These are phyloP conservation scores for Meteorus sp. DNA, from an alignment of 1,140 invertebrate genomes.

Conservation along the genomic window DNA sequence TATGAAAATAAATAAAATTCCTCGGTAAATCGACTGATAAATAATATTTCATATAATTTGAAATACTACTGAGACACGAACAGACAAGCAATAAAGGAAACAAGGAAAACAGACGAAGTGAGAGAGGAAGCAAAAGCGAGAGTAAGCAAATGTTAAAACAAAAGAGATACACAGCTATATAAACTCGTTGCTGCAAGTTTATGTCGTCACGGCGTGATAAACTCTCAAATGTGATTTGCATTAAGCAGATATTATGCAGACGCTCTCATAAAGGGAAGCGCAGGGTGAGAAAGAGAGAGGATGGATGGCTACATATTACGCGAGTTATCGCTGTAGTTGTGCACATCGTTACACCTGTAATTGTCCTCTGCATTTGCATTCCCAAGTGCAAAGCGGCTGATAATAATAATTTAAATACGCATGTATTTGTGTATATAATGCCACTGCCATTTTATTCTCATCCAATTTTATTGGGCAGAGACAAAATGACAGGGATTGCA, in stretches of 20 bases:
- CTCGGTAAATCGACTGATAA: too few species aligned
- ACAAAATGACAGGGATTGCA: too few species aligned
- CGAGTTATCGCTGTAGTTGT: conserved; percentile 5
- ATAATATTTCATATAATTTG: too few species aligned
- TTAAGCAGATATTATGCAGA: conserved; percentile 28
- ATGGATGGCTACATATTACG: too few species aligned
- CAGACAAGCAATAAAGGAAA: too few species aligned
- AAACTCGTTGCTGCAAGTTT: too few species aligned
- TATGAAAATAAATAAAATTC: too few species aligned
- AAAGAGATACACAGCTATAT: too few species aligned
- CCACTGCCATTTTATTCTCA: neutral
- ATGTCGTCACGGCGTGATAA: conserved; percentile 10
- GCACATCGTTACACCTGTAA: conserved; percentile 19
- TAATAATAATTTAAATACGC: neutral
- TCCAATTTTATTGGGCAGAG: neutral
- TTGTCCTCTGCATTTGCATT: conserved; percentile 10
- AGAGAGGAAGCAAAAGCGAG: too few species aligned
- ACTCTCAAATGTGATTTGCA: conserved; percentile 27
- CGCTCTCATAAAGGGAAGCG: neutral
- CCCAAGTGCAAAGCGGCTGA: neutral
- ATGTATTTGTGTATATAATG: neutral
- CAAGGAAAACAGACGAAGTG: too few species aligned
- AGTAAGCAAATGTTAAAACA: neutral
- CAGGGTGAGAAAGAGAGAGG: too few species aligned
- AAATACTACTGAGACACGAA: too few species aligned